phyloP scores from a whole-genome alignment of 2,888 invertebrate species.

The Drosophila siamana region DNA sequence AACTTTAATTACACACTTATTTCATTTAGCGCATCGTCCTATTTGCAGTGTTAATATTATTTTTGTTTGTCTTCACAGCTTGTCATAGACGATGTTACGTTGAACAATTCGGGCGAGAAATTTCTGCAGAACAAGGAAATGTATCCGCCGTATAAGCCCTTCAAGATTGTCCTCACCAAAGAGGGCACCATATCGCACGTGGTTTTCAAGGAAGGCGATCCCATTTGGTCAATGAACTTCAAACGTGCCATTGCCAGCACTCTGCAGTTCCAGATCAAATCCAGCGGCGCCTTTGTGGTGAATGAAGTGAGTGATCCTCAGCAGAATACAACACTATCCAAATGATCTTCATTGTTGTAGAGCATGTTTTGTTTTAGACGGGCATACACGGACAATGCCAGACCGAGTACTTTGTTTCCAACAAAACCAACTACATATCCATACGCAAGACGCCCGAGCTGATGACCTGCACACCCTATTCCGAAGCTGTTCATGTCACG shows the following conservation, averaged over 20 bases:
- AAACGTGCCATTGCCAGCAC: conserved; percentile 89
- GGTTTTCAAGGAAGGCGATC: conserved; percentile 86
- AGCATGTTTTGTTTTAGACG: conserved; percentile 84
- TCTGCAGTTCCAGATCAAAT: conserved; percentile 87
- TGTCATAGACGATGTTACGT: conserved; percentile 84
- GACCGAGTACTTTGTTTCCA: conserved; percentile 85
- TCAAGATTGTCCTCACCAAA: conserved; percentile 82
- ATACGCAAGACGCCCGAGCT: conserved; percentile 85
- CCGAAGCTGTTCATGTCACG: conserved; percentile 84
- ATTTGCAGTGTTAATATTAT: too few relatives aligned
- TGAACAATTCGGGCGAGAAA: conserved; percentile 85
- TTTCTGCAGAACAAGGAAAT: conserved; percentile 85
- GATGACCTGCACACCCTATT: conserved; percentile 83
- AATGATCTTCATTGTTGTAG: conserved; percentile 2
- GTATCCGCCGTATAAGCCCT: conserved; percentile 85
- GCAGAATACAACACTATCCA: background rate
- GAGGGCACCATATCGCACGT: conserved; percentile 84
- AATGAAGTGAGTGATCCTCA: conserved; percentile 81
- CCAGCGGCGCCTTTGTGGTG: conserved; percentile 85
- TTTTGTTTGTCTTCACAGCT: conserved; percentile 64
- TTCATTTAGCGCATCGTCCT: too few relatives aligned
- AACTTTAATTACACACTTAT: too few relatives aligned
- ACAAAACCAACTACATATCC: conserved; percentile 84
- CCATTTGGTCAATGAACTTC: conserved; percentile 89
- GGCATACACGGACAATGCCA: conserved; percentile 87